Conservation (phyloP, 2,113 vertebrate genomes). For the Ramphastos sulfuratus region DNA sequence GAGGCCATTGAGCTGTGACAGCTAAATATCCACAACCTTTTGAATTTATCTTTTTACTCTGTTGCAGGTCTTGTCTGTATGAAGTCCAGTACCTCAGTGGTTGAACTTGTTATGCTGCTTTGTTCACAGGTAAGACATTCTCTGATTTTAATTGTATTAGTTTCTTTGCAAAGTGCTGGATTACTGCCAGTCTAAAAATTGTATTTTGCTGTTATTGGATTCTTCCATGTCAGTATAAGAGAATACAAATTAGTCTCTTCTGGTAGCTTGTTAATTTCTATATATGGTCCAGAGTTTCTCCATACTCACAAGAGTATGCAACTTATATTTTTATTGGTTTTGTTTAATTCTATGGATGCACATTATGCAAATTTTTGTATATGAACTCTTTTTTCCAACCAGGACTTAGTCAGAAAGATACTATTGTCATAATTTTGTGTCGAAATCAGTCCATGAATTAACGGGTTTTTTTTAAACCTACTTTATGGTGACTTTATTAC, state of each 20-base stretch:
- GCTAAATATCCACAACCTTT: neutral
- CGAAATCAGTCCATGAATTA: neutral
- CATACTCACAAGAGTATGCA: neutral
- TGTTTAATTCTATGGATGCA: neutral
- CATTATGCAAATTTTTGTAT: neutral
- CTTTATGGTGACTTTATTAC: neutral
- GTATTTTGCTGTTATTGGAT: neutral
- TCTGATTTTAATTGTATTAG: neutral
- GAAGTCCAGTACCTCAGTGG: slow-evolving; percentile 98
- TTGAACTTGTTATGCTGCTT: slow-evolving; percentile 97
- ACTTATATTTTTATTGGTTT: neutral
- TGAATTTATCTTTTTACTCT: slow-evolving; percentile 40
- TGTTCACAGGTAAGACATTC: slow-evolving; percentile 91
- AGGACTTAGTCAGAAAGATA: neutral
- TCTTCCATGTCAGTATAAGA: neutral
- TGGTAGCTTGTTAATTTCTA: neutral
- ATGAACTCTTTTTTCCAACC: neutral
- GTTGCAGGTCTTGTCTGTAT: slow-evolving; percentile 93
- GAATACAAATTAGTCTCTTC: neutral
- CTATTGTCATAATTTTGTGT: neutral
- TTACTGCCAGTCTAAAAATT: neutral
- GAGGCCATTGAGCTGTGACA: neutral
- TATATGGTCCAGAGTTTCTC: neutral
- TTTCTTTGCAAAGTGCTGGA: neutral
- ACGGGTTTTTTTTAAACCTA: neutral